phyloP scores from a whole-genome alignment of 92 coral and sea anemone species.

The Porites lobata region DNA sequence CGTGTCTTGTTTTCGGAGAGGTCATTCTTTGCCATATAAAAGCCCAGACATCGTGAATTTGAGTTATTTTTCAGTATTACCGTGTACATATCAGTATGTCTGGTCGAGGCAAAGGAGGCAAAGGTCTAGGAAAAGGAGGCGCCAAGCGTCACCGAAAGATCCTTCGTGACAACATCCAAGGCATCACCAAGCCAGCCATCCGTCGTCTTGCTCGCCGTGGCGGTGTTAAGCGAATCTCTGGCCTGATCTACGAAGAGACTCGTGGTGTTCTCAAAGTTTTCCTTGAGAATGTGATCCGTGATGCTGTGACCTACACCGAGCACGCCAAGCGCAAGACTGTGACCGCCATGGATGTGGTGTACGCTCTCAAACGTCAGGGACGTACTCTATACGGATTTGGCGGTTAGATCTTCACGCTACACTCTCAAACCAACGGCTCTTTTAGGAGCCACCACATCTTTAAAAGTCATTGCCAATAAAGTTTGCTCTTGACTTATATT shows the following conservation, averaged over 20 bases:
- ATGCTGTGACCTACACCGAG: constrained; percentile 97
- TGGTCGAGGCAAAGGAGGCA: constrained; percentile 95
- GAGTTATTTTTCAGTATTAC: too few relatives aligned
- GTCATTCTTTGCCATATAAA: too few relatives aligned
- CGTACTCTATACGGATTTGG: constrained; percentile 94
- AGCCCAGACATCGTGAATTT: too few relatives aligned
- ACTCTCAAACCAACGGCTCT: too few relatives aligned
- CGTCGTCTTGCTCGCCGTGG: constrained; percentile 97
- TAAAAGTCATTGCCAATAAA: too few relatives aligned
- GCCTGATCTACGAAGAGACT: constrained; percentile 96
- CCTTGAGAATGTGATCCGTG: constrained; percentile 98
- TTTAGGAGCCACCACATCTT: too few relatives aligned
- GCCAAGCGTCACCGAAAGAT: constrained; percentile 98
- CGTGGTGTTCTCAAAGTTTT: constrained; percentile 98
- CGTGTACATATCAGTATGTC: constrained; percentile 48
- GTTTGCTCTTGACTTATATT: background rate
- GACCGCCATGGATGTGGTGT: constrained; percentile 94
- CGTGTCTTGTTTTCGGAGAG: too few relatives aligned
- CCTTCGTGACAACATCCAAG: constrained; percentile 96
- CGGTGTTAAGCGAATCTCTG: constrained; percentile 94
- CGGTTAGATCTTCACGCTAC: constrained; percentile 30
- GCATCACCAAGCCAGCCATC: constrained; percentile 86
- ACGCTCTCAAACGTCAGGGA: constrained; percentile 93
- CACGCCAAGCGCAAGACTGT: constrained; percentile 96
- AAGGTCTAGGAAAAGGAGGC: constrained; percentile 98